Percentiles rank a stretch among this genome's conserved stretches.
Evolutionary conservation across 2,888 invertebrate genomes (phyloP).

Genomic region (Andrena praecox): DNA sequence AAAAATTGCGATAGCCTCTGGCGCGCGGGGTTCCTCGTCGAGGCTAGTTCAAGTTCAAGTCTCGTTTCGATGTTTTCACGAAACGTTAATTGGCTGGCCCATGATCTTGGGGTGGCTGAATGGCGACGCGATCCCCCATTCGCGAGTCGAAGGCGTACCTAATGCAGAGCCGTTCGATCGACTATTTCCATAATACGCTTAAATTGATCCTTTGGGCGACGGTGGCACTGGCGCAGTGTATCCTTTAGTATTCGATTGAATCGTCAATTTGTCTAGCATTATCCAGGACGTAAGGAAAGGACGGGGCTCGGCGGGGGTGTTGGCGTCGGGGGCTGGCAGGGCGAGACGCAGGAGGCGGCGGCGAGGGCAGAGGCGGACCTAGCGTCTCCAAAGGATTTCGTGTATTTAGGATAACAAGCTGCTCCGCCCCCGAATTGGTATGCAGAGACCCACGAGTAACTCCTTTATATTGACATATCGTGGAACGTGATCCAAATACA

Average conservation of each 20-base stretch:
- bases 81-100: conserved; percentile 8
- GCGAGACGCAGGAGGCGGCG: conserved; percentile 24
- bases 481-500: conserved; percentile 85
- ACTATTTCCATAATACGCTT: conserved; percentile 72
- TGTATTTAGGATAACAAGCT: conserved; percentile 85
- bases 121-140: conserved; percentile 14
- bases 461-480: conserved; percentile 85
- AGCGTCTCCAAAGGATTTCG: conserved; percentile 84
- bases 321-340: conserved; percentile 24
- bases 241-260: conserved; percentile 82
- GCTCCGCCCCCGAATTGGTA: conserved; percentile 82
- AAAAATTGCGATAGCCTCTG: background rate
- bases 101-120: background rate
- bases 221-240: conserved; percentile 75
- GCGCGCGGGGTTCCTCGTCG: background rate
- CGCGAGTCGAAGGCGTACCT: background rate
- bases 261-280: conserved; percentile 85
- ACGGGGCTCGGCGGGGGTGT: conserved; percentile 31
- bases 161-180: conserved; percentile 47
- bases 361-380: conserved; percentile 66
- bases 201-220: conserved; percentile 71
- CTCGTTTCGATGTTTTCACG: background rate
- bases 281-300: conserved; percentile 78
- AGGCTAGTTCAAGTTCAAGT: background rate
- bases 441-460: conserved; percentile 81